Conservation (phyloP, 2,797 vertebrate genomes). For the Phataginus tetradactyla region DNA sequence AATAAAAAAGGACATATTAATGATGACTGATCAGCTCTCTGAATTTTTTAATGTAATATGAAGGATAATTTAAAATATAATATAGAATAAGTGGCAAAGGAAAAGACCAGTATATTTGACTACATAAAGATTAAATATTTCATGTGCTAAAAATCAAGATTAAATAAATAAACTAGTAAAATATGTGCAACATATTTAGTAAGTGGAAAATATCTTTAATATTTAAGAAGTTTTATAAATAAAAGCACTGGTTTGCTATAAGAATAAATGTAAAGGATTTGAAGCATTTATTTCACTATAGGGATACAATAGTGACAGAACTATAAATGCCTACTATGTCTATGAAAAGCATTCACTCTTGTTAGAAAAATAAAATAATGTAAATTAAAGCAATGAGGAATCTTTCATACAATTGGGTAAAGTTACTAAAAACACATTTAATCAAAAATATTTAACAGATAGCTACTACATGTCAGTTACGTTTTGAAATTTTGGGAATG, state of each 20-base stretch:
- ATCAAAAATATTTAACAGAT: not conserved
- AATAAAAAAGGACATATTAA: not conserved
- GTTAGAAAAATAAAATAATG: not conserved
- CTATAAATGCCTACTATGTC: not conserved
- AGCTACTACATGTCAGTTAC: not conserved
- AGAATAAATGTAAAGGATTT: not conserved
- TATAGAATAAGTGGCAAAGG: not conserved
- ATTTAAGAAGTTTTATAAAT: not conserved
- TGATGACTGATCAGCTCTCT: not conserved
- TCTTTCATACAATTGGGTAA: not conserved
- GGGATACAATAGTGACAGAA: not conserved
- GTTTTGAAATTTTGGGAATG: not conserved
- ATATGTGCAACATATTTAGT: not conserved
- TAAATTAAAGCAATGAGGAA: not conserved
- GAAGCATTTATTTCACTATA: not conserved
- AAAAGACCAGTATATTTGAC: not conserved
- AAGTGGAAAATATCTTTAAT: not conserved
- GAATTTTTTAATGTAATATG: not conserved
- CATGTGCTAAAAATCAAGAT: not conserved
- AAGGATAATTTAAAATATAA: conserved; percentile 17
- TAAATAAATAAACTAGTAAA: conserved; percentile 3
- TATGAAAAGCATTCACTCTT: not conserved
- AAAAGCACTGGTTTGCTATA: not conserved
- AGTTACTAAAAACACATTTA: not conserved
- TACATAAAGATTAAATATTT: not conserved